Evolutionary conservation across 2,113 vertebrate genomes (phyloP).

Genomic region (Scomber japonicus): DNA sequence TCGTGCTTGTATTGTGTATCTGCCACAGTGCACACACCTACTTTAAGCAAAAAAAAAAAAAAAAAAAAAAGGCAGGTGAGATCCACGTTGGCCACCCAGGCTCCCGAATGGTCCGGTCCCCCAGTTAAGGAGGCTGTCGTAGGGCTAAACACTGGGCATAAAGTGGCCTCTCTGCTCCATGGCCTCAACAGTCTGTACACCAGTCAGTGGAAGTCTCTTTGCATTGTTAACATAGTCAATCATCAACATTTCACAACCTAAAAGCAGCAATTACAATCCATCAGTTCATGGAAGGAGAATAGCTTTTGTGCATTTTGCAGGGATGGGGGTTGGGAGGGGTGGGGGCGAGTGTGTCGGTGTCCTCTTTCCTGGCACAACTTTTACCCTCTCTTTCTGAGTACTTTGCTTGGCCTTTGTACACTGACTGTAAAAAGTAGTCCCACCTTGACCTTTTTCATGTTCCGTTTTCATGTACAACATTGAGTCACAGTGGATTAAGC

Average conservation of each 20-base stretch:
- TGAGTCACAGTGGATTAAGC: constrained; percentile 16
- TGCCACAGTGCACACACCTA: constrained; percentile 25
- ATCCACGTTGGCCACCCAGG: constrained; percentile 41
- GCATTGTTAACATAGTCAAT: constrained; percentile 84
- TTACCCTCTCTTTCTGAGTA: constrained; percentile 8
- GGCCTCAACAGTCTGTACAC: constrained; percentile 15
- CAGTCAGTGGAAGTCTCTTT: constrained; percentile 76
- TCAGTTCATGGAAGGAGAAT: constrained; percentile 71
- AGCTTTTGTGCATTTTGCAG: constrained; percentile 69
- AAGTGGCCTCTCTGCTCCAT: constrained; percentile 82
- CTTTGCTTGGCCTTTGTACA: constrained; percentile 7
- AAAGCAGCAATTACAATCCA: constrained; percentile 84
- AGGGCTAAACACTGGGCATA: constrained; percentile 51
- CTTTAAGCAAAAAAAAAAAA: neutral
- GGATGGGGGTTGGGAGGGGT: neutral
- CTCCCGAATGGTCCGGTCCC: constrained; percentile 15
- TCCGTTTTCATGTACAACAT: constrained; percentile 7
- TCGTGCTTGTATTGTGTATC: constrained; percentile 18
- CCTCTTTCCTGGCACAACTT: neutral
- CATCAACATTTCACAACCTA: constrained; percentile 64
- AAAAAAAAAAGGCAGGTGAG: constrained; percentile 22
- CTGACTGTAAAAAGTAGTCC: constrained; percentile 40
- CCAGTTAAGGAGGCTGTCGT: constrained; percentile 17
- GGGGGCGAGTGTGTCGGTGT: neutral
- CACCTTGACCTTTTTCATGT: constrained; percentile 19